Percentiles rank a stretch among this genome's conserved stretches.
Conservation (phyloP, 2,888 invertebrate genomes). For the Horisme vitalbata region DNA sequence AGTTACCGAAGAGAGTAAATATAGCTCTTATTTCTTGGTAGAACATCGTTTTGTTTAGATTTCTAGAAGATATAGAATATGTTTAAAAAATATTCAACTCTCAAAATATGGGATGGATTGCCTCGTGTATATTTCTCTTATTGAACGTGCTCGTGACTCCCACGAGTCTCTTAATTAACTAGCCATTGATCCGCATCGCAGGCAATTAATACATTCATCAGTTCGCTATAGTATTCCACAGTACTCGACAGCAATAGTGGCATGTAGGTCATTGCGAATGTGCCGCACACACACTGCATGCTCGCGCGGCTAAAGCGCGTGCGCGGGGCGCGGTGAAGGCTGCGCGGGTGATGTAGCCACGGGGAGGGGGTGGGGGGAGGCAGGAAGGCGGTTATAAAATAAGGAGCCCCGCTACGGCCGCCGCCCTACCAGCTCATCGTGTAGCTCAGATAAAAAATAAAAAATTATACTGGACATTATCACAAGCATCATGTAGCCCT, state of each 20-base stretch:
- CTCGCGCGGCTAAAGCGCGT: conserved; percentile 9
- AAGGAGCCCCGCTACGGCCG: conserved; percentile 43
- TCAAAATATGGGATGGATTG: too few relatives aligned
- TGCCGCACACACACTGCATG: conserved; percentile 23
- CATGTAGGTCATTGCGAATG: conserved; percentile 25
- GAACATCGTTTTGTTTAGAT: too few relatives aligned
- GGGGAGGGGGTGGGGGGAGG: conserved; percentile 28
- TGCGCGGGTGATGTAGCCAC: conserved; percentile 33
- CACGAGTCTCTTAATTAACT: not conserved
- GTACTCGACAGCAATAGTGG: not conserved
- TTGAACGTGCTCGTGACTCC: not conserved
- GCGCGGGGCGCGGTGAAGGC: conserved; percentile 22
- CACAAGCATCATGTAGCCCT: too few relatives aligned
- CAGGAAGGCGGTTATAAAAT: conserved; percentile 60
- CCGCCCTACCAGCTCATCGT: conserved; percentile 15
- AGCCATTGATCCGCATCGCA: not conserved
- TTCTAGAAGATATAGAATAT: too few relatives aligned
- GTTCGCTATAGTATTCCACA: not conserved
- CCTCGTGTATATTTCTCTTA: too few relatives aligned
- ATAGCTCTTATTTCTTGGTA: too few relatives aligned
- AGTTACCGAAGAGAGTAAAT: conserved; percentile 3
- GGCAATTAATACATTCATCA: conserved; percentile 2
- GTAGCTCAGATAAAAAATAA: too few relatives aligned
- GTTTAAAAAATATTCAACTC: too few relatives aligned
- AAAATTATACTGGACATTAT: too few relatives aligned